phyloP scores from a whole-genome alignment of 2,888 invertebrate genomes.

The Hipparchia semele region DNA sequence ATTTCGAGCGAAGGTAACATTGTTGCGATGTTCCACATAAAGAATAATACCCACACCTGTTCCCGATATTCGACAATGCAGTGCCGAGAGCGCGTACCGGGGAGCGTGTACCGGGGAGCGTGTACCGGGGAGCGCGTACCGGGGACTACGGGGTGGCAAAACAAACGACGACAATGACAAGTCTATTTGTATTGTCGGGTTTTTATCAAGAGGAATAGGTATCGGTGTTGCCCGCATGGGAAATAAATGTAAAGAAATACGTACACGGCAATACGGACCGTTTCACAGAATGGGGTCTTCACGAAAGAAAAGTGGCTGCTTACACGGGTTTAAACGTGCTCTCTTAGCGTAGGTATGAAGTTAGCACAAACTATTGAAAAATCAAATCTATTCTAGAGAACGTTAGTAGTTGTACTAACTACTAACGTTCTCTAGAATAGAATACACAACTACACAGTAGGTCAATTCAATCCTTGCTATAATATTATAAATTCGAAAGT shows the following conservation, averaged over 20 bases:
- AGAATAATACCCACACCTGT: conserved; percentile 20
- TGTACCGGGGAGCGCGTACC: neutral
- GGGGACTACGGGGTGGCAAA: conserved; percentile 9
- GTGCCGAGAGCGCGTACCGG: neutral
- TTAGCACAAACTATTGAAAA: too few species aligned
- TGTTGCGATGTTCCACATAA: conserved; percentile 15
- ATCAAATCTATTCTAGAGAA: too few species aligned
- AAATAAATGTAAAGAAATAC: conserved; percentile 9
- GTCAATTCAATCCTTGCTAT: too few species aligned
- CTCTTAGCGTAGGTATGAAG: too few species aligned
- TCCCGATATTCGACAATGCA: conserved; percentile 27
- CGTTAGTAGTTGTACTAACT: too few species aligned
- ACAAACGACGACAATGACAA: conserved; percentile 30
- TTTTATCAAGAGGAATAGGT: conserved; percentile 27
- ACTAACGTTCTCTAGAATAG: too few species aligned
- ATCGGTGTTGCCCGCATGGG: conserved; percentile 26
- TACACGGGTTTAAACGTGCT: neutral
- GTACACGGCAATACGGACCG: neutral
- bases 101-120: neutral
- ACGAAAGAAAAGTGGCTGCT: neutral
- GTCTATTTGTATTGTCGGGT: conserved; percentile 31
- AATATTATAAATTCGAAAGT: too few species aligned
- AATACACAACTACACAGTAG: too few species aligned
- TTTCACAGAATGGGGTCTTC: neutral
- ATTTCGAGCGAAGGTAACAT: conserved; percentile 14